A percentile compares a stretch with the other conserved stretches of the same genome.
phyloP scores from a whole-genome alignment of 1,140 invertebrate species.

The Eufriesea mexicana region DNA sequence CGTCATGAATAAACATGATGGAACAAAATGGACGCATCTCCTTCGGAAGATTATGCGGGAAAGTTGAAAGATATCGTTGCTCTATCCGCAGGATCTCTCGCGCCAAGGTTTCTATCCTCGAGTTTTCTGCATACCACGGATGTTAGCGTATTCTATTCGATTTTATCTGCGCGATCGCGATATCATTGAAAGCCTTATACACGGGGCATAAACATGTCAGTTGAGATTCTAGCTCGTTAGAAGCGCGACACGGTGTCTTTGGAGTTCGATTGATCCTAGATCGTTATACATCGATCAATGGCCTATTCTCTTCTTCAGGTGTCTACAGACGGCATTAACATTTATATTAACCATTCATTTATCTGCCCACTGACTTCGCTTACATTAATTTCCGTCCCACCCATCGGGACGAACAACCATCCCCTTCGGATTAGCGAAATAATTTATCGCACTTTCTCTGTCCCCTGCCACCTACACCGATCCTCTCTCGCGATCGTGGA shows the following conservation, averaged over 20 bases:
- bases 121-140: not conserved
- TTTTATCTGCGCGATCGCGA: not conserved
- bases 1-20: not conserved
- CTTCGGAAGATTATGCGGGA: not conserved
- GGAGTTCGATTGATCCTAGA: not conserved
- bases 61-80: not conserved
- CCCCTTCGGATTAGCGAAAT: constrained; percentile 52
- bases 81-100: not conserved
- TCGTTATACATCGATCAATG: constrained; percentile 29
- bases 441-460: constrained; percentile 63
- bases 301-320: constrained; percentile 24
- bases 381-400: constrained; percentile 52
- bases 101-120: not conserved
- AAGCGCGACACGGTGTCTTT: not conserved
- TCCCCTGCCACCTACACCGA: constrained; percentile 40
- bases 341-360: constrained; percentile 52
- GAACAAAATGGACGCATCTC: not conserved
- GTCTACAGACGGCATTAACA: constrained; percentile 35
- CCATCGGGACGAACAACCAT: constrained; percentile 40
- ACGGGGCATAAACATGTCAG: not conserved
- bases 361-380: constrained; percentile 32
- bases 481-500: not conserved
- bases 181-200: not conserved
- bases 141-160: not conserved
- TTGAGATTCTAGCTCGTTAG: not conserved